A percentile compares a stretch with the other conserved stretches of the same genome.
Evolutionary conservation across 2,113 vertebrate genomes (phyloP).

Genomic region (Paraplagusia blochii): DNA sequence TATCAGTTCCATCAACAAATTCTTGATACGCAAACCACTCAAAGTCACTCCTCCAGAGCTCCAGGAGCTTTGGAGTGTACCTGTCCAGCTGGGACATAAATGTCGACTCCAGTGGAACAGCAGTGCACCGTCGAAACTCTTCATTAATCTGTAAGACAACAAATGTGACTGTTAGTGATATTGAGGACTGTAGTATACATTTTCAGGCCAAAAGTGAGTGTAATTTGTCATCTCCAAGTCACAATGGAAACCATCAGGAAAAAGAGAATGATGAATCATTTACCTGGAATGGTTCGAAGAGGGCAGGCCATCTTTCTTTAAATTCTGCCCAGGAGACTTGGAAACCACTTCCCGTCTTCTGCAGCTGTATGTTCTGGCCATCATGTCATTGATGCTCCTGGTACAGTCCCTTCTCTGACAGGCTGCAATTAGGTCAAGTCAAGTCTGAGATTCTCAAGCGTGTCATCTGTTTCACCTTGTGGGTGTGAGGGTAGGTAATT

Average conservation of each 20-base stretch:
- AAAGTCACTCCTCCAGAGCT: slow-evolving; percentile 25
- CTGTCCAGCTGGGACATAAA: slow-evolving; percentile 32
- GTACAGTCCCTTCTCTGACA: background rate
- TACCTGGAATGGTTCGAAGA: slow-evolving; percentile 1
- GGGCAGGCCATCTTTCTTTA: background rate
- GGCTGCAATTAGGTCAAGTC: slow-evolving; percentile 3
- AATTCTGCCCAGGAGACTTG: background rate
- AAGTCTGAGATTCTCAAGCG: slow-evolving; percentile 1
- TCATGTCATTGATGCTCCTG: background rate
- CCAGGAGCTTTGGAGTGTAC: slow-evolving; percentile 22
- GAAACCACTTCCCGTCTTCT: background rate
- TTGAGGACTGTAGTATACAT: too few species aligned
- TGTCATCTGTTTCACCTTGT: background rate
- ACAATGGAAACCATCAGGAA: background rate
- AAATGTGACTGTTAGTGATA: too few species aligned
- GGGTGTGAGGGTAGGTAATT: background rate
- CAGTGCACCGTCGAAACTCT: slow-evolving; percentile 18
- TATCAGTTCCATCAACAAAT: too few species aligned
- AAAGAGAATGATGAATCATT: background rate
- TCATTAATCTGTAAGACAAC: too few species aligned
- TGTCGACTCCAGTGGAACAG: slow-evolving; percentile 15
- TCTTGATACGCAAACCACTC: slow-evolving; percentile 29
- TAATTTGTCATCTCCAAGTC: background rate
- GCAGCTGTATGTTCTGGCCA: background rate
- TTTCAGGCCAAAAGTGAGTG: background rate